These are phyloP conservation scores for Megaleporinus macrocephalus DNA, from an alignment of 2,113 vertebrate species.

Conservation along the genomic window DNA sequence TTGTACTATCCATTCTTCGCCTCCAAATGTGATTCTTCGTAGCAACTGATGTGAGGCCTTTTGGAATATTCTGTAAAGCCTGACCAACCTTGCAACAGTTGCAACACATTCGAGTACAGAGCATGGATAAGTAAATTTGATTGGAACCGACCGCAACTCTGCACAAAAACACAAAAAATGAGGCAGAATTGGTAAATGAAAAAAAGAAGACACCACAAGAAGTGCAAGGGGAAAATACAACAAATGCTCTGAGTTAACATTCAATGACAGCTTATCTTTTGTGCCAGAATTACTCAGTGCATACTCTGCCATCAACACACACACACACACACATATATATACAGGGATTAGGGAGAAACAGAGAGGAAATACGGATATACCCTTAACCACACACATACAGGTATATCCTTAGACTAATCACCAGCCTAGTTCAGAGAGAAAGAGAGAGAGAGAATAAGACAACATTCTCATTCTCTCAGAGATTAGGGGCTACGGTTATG, in stretches of 20 bases:
- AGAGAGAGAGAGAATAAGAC: slow-evolving; percentile 32
- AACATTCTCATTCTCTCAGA: slow-evolving; percentile 42
- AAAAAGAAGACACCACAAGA: background rate
- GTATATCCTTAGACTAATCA: slow-evolving; percentile 29
- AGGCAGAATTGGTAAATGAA: slow-evolving; percentile 35
- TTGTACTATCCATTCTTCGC: background rate
- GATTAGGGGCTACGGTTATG: slow-evolving; percentile 36
- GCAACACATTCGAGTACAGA: too few relatives aligned
- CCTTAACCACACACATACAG: background rate
- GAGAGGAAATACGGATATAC: background rate
- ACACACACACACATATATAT: background rate
- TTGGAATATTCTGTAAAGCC: background rate
- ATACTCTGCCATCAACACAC: background rate
- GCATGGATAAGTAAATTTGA: background rate
- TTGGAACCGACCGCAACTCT: slow-evolving; percentile 4
- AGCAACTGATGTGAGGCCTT: too few relatives aligned
- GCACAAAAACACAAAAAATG: slow-evolving; percentile 51
- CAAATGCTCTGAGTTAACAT: background rate
- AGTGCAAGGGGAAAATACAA: background rate
- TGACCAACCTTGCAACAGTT: background rate
- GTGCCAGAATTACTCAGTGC: background rate
- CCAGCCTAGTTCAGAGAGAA: slow-evolving; percentile 36
- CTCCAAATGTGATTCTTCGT: background rate
- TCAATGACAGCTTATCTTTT: background rate
- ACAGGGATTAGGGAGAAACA: slow-evolving; percentile 7